Percentiles rank a stretch among this genome's conserved stretches.
These are phyloP conservation scores for Cerastis leucographa DNA, from an alignment of 2,888 invertebrate species.

Conservation along the genomic window DNA sequence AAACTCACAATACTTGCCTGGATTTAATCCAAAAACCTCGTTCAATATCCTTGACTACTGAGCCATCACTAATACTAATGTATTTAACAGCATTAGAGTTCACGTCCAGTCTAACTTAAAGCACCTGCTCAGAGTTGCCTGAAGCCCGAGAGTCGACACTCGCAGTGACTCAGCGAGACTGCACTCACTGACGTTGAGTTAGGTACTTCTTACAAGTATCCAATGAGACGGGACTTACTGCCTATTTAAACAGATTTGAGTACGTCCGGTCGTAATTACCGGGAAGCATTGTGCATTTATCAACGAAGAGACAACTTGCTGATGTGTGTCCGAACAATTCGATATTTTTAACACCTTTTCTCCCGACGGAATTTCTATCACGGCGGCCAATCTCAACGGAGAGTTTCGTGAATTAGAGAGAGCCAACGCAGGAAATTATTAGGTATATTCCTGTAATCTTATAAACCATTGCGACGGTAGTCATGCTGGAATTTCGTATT, in stretches of 20 bases:
- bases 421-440: no score
- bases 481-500: not conserved
- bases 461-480: not conserved
- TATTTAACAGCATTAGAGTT: not conserved
- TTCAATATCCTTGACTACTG: not conserved
- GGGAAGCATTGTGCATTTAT: no score
- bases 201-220: not conserved
- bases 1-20: not conserved
- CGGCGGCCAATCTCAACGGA: not conserved
- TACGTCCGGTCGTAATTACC: not conserved
- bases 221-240: not conserved
- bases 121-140: constrained; percentile 3
- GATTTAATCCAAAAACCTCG: not conserved
- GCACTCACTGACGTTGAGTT: not conserved
- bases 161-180: not conserved
- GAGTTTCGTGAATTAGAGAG: no score
- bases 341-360: not conserved
- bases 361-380: not conserved
- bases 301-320: not conserved
- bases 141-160: not conserved
- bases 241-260: not conserved
- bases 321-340: not conserved
- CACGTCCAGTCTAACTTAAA: not conserved
- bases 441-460: not conserved
- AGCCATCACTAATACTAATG: not conserved